Evolutionary conservation across 2,113 vertebrate genomes (phyloP), one percentile per base, ranked within the genome.

Genomic region (Carassius gibelio): DNA sequence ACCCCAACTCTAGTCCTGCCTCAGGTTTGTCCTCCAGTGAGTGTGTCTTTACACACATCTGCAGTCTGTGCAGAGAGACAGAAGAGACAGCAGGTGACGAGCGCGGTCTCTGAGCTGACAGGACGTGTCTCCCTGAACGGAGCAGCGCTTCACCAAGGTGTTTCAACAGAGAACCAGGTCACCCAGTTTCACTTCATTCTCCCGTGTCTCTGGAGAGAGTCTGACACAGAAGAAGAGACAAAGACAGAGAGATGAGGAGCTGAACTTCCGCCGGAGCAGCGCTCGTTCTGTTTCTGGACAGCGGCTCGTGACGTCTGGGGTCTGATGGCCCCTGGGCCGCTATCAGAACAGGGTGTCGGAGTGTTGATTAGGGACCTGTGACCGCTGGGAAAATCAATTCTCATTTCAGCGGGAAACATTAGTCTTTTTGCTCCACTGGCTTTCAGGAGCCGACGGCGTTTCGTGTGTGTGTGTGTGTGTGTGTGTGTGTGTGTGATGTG

Each of bases 301-400:
- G 69, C 36, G 19, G 1, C 42, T 9, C 42, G 42, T 42, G 38
- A 42, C 38, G 38, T 42, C 38, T 42, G 6, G 1, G 1, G 8
- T 45, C 42, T 45, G 9, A 45, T 45, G 42, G 42, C 42, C 21
- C 69, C 8, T 45, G 59, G 38, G 23, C 23, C 87, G 85, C 88
- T 90, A 90, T 88, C 77, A 38, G 90, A 91, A 90, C 90, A 83
- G 90, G 93, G 92, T 83, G 89, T 55, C 52, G 52, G 14, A 55
- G 52, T 0, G 52, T 87, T 92, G 92, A 93, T 91, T 91, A 89
- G 79, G n/a, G 76, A 82, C 23, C 64, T 14, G 71, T 81, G 74
- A 84, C 88, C 68, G 48, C 69, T 75, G 89, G 86, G 87, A 92
- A 94, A 93, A 94, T 93, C 92, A 90, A 93, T 94, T 94, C 91